phyloP scores from a whole-genome alignment of 37 sponge, comb jelly and placozoan genomes.

The Spongilla lacustris region DNA sequence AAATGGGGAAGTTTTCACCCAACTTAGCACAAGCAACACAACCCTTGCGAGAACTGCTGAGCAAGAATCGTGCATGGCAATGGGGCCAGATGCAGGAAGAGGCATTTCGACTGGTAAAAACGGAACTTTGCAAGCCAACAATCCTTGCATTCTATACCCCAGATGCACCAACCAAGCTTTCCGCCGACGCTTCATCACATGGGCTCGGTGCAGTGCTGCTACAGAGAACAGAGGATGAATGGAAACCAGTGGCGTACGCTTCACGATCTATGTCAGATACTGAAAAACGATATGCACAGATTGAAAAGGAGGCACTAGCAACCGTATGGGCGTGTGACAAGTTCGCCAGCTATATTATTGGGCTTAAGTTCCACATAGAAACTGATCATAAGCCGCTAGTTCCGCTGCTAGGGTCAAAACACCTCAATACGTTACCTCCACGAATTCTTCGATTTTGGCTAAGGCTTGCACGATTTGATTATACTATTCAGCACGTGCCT shows the following conservation, averaged over 20 bases:
- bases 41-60: constrained; percentile 46
- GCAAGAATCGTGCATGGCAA: constrained; percentile 22
- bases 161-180: constrained; percentile 19
- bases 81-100: constrained; percentile 35
- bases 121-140: constrained; percentile 33
- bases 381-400: constrained; percentile 58
- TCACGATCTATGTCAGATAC: constrained; percentile 48
- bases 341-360: constrained; percentile 36
- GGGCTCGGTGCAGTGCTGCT: constrained; percentile 42
- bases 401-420: constrained; percentile 29
- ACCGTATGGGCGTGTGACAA: constrained; percentile 33
- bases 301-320: constrained; percentile 54
- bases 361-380: constrained; percentile 19
- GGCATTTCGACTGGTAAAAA: constrained; percentile 24
- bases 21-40: constrained; percentile 33
- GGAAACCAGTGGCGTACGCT: constrained; percentile 60
- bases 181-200: constrained; percentile 51
- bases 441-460: constrained; percentile 29
- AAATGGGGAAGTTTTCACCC: constrained; percentile 50
- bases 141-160: constrained; percentile 44
- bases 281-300: constrained; percentile 38
- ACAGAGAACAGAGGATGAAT: neutral
- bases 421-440: constrained; percentile 38
- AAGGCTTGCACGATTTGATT: constrained; percentile 36
- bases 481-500: constrained; percentile 36